Conservation (phyloP, 2,797 vertebrate species). For the Pyrocephalus nanus region DNA sequence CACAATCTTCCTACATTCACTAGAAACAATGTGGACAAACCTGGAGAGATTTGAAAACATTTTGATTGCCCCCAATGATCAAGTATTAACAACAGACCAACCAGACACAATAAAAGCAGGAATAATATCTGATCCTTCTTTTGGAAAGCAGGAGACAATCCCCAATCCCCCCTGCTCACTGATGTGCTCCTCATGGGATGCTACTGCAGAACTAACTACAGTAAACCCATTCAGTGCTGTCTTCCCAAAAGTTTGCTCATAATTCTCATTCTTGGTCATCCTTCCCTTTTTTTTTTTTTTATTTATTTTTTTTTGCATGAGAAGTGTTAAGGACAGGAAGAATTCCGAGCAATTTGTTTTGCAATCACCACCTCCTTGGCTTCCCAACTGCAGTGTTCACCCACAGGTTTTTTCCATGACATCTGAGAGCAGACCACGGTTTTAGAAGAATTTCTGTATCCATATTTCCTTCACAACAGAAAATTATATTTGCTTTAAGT, state of each 20-base stretch:
- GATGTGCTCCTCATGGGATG: not conserved
- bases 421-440: accelerated
- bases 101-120: not conserved
- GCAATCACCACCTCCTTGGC: not conserved
- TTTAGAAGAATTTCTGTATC: not conserved
- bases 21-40: accelerated
- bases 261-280: not conserved
- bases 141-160: not conserved
- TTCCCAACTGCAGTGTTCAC: not conserved
- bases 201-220: not conserved
- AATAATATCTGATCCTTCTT: not conserved
- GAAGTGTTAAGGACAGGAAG: not conserved
- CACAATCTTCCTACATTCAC: not conserved
- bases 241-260: not conserved
- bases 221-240: not conserved
- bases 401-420: not conserved
- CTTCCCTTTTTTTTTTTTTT: not conserved
- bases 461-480: not conserved
- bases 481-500: not conserved
- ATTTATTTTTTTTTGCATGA: not conserved
- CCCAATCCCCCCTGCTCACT: not conserved
- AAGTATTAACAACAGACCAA: not conserved
- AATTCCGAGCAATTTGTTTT: not conserved
- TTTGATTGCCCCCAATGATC: not conserved
- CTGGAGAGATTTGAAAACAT: not conserved